Evolutionary conservation across 2,888 invertebrate genomes (phyloP), one percentile per base, ranked within the genome.

Genomic region (Morpho achilles): DNA sequence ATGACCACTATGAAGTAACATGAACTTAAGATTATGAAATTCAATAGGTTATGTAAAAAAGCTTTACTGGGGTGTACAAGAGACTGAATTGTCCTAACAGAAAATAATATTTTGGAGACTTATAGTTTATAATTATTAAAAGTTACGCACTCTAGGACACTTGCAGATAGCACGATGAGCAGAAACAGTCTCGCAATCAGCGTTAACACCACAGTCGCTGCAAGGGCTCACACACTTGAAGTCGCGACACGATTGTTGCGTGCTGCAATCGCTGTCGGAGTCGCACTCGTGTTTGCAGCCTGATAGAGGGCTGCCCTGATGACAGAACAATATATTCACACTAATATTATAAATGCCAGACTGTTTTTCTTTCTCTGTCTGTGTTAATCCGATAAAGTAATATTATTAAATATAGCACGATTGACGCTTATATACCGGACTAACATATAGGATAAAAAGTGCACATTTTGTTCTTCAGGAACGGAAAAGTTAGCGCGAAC

Each of bases 241-340:
- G 70, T 93, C 91, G 58, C 94, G 92, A 74, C 97, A 97, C 58
- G 94, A 93, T 67, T 94, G 93, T 65, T 94, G 92, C 16, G 91
- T 79, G 2, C 93, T 91, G 72, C 96, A 96, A 69, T 96, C 96
- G 39, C 90, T 84, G 74, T 96, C 95, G 7, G 92, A 92, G 58
- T 96, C 96, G 73, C 96, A 96, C 82, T 97, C 96, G 75, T 96
- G 96, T 8, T 94, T 93, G 73, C 97, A 97, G 1, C 96, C 96
- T 39, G 88, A 79, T 52, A 96, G 76, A 8, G 97, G 96, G 64
- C 95, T 95, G 49, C 96, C 96, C 84, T 94, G 83, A 43, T 8
- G 55, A 42, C 4, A 7, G 9, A 48, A 48, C 48, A 32, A 48
- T 9, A 32, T 9, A 48, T 23, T 47, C 10, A 32, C 5, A 9